Evolutionary conservation across 2,888 invertebrate genomes (phyloP), one percentile per base, ranked within the genome.

Genomic region (Lycophotia porphyrea): DNA sequence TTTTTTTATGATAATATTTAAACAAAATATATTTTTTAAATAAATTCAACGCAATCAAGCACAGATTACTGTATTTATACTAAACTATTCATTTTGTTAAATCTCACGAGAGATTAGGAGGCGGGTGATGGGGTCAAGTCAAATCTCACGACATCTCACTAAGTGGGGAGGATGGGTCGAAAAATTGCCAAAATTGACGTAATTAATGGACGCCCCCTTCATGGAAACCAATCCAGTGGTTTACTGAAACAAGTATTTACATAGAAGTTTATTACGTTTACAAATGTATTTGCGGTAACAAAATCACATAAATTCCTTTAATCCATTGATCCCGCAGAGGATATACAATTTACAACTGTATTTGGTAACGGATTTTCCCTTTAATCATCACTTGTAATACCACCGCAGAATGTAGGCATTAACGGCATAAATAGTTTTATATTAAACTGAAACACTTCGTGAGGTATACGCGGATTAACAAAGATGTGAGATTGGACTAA

Each of bases 231-330:
- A 60, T 65, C 31, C 49, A 49, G 34, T 4, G 34, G 65, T 71
- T 78, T 44, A 52, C 47, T 13, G 21, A 67, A 78, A 67, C 66
- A 64, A 44, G 42, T 24, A 65, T 65, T 52, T 39, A 76, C 49
- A 70, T 36, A 39, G 9, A 55, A 63, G 15, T 64, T 34, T 18
- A 69, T 63, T 69, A 64, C 1, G 15, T 49, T 66, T n/a, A 65
- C 15, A 36, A 71, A 55, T 39, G 63, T 63, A 63, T n/a, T 63
- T 63, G 7, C 15, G 39, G 39, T n/a, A 63, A 24, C 39, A n/a
- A 63, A 39, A 63, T n/a, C n/a, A 63, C 13, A n/a, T 39, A 1
- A 11, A 63, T 39, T 13, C 18, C 18, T 39, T 27, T 42, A 61
- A 61, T 42, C n/a, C 39, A 31, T 31, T 52, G n/a, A 31, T 52